Percentiles rank a stretch among this genome's conserved stretches.
Evolutionary conservation across 2,888 invertebrate genomes (phyloP).

Genomic region (Habroteleia sp.): DNA sequence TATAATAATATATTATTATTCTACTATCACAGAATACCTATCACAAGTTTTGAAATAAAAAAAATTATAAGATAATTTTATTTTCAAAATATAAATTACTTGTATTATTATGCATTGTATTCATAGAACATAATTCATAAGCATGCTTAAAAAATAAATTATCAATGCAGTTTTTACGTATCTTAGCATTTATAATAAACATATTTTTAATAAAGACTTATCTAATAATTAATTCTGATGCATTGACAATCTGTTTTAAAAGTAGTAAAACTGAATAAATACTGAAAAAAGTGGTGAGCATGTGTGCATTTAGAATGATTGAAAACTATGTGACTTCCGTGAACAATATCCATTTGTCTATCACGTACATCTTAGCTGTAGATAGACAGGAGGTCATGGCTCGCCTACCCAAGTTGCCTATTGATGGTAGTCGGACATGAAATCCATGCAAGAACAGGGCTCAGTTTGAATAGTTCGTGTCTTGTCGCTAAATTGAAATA

Average conservation of each 20-base stretch:
- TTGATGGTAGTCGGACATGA: conserved; percentile 69
- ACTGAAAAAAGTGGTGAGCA: conserved; percentile 3
- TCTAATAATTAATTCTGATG: conserved; percentile 12
- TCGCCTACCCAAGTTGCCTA: conserved; percentile 68
- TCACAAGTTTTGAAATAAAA: too few species aligned
- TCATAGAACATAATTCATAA: too few species aligned
- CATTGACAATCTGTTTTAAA: conserved; percentile 1
- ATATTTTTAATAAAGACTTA: too few species aligned
- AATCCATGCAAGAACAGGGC: conserved; percentile 67
- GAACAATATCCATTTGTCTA: conserved; percentile 74
- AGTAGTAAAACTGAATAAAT: conserved; percentile 17
- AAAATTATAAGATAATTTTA: too few species aligned
- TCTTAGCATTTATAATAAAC: too few species aligned
- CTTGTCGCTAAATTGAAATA: conserved; percentile 24
- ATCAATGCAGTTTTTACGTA: too few species aligned
- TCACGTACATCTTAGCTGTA: conserved; percentile 73
- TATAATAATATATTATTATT: too few species aligned
- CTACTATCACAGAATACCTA: too few species aligned
- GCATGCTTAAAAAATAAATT: too few species aligned
- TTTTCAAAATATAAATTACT: too few species aligned
- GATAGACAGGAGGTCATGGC: conserved; percentile 74
- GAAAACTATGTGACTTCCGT: conserved; percentile 36
- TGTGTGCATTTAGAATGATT: conserved; percentile 13
- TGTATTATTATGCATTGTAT: too few species aligned
- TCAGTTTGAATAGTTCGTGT: conserved; percentile 28